Evolutionary conservation across 1,140 invertebrate species (phyloP), one percentile per base, ranked within the genome.

Genomic region (Trachelipus rathkii): DNA sequence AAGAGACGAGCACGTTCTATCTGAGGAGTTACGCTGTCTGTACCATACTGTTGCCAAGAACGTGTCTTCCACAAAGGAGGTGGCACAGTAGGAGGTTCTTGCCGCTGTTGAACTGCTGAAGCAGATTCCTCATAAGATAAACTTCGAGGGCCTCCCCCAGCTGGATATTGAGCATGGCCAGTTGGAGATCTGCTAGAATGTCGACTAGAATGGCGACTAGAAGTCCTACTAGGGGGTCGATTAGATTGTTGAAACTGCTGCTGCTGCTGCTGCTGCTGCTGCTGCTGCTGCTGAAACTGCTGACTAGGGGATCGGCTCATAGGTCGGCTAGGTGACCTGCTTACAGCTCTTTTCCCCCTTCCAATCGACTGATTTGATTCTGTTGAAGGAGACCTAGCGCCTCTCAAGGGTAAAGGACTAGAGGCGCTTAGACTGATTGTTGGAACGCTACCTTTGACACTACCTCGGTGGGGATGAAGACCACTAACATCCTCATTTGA

Each of bases 401-500:
- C 50, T 24, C 69, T 71, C 44, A 71, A 23, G 45, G 71, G 67
- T n/a, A 46, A 19, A 45, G 74, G 74, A 53, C 74, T 76, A 15
- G 74, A 76, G 69, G 74, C 70, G 23, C 67, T 71, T 60, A 76
- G 70, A 71, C 74, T 76, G 43, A 76, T 76, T 15, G 66, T 76
- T 15, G 74, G 74, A 10, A 76, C 74, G 23, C 67, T 60, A 0
- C 67, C 74, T 23, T 66, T 50, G 8, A 76, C 74, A 71, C 68
- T 70, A 21, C 67, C 68, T 11, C 67, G 69, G 10, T 67, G 24
- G 15, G 67, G 44, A 6, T 53, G 67, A 71, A 50, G 67, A 43
- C 67, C 70, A n/a, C 68, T 50, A 19, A 33, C 45, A 50, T 66
- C 33, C 43, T 75, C 53, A 53, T 60, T 8, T 15, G 53, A 60